Base-by-base conservation (phyloP, 92 coral and sea anemone genomes). In the Epizoanthus rinbou region DNA sequence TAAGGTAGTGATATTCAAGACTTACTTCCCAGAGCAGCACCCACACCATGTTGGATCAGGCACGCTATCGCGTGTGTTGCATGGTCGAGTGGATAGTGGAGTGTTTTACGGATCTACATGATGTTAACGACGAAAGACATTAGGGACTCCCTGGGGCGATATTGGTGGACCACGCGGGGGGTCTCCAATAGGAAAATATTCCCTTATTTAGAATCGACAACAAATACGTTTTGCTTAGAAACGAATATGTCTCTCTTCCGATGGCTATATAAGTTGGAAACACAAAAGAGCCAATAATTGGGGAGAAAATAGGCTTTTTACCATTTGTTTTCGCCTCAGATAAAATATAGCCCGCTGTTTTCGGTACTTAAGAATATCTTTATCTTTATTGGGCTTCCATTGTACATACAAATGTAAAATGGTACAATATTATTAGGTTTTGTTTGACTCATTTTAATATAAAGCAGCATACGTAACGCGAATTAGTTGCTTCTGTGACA, bases 221-320 rank as follows among this genome's bases (percentile, higher is more conserved):
- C 59, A 78, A 78, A 59, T 45, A 39, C 59, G 23, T 78, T 78
- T 78, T 78, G 82, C 71, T 57, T 43, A 41, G 57, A 62, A 62
- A 13, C 25, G 14, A 28, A 19, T 37, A 78, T 39, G 25, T 35
- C 39, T 39, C 52, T 19, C 7, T 16, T 41, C 45, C 39, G 18
- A 4, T 15, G 62, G 23, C 39, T 33, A 16, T 33, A 16, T 21
- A 35, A 60, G 37, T 22, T 57, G 0, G 8, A 39, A n/a, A 60
- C 43, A n/a, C 6, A 59, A n/a, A 76, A 64, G 6, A 31, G 8
- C 15, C 19, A n/a, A 4, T n/a, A 28, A 67, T 67, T 67, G 8
- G 21, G 9, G 19, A 67, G 18, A 67, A 22, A 13, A 4, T 41
- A 28, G 33, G 39, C 16, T 78, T 78, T 60, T 57, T 60, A 78